Percentiles rank a stretch among this genome's conserved stretches.
phyloP scores from a whole-genome alignment of 2,888 invertebrate species.

The Zonitis immaculata region DNA sequence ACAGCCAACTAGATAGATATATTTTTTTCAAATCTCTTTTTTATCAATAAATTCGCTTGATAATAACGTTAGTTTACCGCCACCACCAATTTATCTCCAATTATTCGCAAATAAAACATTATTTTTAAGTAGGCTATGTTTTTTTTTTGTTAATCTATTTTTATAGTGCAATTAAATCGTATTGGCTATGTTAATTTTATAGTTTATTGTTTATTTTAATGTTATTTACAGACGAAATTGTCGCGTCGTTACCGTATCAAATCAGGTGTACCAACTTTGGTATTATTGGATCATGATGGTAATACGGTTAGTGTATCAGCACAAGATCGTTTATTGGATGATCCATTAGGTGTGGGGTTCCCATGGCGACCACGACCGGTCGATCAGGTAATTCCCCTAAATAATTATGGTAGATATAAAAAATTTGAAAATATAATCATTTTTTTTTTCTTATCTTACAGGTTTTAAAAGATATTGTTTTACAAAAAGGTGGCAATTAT shows the following conservation, averaged over 20 bases:
- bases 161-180: background rate
- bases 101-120: background rate
- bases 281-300: conserved; percentile 64
- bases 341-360: conserved; percentile 62
- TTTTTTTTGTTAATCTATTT: background rate
- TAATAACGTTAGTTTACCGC: too few species aligned
- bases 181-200: background rate
- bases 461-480: conserved; percentile 51
- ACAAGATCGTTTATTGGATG: conserved; percentile 63
- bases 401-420: too few species aligned
- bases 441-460: too few species aligned
- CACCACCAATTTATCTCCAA: background rate
- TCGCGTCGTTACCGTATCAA: conserved; percentile 73
- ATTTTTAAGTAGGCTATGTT: background rate
- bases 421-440: too few species aligned
- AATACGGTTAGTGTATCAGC: conserved; percentile 58
- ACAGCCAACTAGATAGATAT: too few species aligned
- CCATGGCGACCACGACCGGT: conserved; percentile 75
- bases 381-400: conserved; percentile 55
- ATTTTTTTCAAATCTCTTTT: too few species aligned
- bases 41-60: too few species aligned
- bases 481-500: conserved; percentile 42
- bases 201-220: background rate
- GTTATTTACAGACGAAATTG: conserved; percentile 62
- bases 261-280: conserved; percentile 70